Evolutionary conservation across 2,888 invertebrate genomes (phyloP).

Genomic region (Hydraecia micacea): DNA sequence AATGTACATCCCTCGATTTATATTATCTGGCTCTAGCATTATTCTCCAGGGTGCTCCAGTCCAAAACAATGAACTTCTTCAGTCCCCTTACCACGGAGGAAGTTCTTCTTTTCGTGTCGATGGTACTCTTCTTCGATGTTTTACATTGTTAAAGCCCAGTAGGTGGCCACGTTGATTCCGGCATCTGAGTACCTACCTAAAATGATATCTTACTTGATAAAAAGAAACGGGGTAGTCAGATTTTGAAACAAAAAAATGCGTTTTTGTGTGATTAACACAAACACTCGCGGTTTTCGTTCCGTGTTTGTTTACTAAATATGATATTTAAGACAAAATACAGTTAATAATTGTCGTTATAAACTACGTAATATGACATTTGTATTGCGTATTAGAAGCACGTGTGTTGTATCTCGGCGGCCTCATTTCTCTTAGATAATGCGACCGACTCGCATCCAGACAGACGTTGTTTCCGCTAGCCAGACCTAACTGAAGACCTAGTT

Average conservation of each 20-base stretch:
- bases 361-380: conserved; percentile 43
- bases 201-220: neutral
- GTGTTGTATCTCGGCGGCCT: conserved; percentile 61
- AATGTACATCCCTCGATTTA: neutral
- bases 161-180: too few species aligned
- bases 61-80: neutral
- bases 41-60: neutral
- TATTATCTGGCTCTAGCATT: too few species aligned
- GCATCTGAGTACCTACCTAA: neutral
- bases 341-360: conserved; percentile 18
- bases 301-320: conserved; percentile 18
- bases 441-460: conserved; percentile 50
- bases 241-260: neutral
- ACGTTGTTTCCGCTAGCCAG: conserved; percentile 41
- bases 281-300: neutral
- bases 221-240: neutral
- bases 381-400: conserved; percentile 63
- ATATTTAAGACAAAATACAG: neutral
- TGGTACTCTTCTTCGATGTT: too few species aligned
- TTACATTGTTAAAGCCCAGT: too few species aligned
- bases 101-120: neutral
- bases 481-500: conserved; percentile 36
- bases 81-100: neutral
- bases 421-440: conserved; percentile 61
- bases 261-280: neutral